phyloP scores from a whole-genome alignment of 2,113 vertebrate genomes.

The Calypte anna region DNA sequence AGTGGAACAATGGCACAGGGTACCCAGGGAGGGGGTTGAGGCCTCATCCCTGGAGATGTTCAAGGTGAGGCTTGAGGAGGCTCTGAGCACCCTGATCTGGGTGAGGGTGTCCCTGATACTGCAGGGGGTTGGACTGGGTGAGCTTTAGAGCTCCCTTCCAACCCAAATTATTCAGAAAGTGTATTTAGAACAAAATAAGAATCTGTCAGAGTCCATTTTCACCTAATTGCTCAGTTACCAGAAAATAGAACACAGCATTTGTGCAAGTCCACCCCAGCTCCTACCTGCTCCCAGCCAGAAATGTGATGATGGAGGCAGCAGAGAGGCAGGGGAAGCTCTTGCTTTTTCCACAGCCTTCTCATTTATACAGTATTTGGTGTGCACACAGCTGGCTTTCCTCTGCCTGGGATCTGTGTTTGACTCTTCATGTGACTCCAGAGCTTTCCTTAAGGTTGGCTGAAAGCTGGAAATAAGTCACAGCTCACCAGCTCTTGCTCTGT shows the following conservation, averaged over 20 bases:
- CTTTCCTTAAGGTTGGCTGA: background rate
- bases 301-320: too few species aligned
- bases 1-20: too few species aligned
- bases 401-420: background rate
- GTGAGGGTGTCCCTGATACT: too few species aligned
- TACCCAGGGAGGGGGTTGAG: too few species aligned
- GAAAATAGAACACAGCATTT: background rate
- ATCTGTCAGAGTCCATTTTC: background rate
- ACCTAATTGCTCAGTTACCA: background rate
- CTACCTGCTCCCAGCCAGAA: too few species aligned
- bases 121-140: too few species aligned
- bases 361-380: background rate
- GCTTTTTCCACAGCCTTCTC: background rate
- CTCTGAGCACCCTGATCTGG: too few species aligned
- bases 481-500: background rate
- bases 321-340: background rate
- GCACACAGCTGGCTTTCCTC: background rate
- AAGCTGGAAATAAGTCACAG: background rate
- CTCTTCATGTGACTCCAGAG: background rate
- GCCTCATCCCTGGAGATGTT: too few species aligned
- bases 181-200: background rate
- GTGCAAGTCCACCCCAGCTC: background rate
- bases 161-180: background rate
- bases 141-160: too few species aligned
- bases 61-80: too few species aligned